Conservation (phyloP, 2,888 invertebrate genomes). For the Cabera pusaria region DNA sequence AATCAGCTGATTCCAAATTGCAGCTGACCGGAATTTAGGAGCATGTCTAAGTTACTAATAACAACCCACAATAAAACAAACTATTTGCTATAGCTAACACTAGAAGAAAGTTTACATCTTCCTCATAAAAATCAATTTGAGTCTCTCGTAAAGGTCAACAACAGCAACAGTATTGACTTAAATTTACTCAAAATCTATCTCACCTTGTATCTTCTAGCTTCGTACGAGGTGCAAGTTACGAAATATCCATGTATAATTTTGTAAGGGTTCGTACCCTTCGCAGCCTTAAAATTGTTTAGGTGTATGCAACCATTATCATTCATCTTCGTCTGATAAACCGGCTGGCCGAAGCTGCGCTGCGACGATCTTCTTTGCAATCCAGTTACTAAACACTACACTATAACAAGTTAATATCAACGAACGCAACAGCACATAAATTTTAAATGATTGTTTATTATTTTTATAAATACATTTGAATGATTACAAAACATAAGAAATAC, state of each 20-base stretch:
- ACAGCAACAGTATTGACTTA: conserved; percentile 14
- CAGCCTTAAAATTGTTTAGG: conserved; percentile 90
- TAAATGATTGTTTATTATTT: too few species aligned
- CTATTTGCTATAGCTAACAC: too few species aligned
- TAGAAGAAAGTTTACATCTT: too few species aligned
- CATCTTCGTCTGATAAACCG: conserved; percentile 71
- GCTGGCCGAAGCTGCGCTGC: conserved; percentile 25
- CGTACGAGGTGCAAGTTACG: conserved; percentile 90
- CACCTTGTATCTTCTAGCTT: conserved; percentile 93
- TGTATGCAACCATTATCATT: conserved; percentile 90
- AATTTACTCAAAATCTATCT: conserved; percentile 24
- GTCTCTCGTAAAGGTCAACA: conserved; percentile 36
- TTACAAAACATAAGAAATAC: conserved; percentile 32
- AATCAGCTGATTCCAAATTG: conserved; percentile 69
- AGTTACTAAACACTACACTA: conserved; percentile 4
- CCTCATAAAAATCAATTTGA: conserved; percentile 37
- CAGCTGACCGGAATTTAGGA: conserved; percentile 28
- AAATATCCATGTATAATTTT: conserved; percentile 94
- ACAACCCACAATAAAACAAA: too few species aligned
- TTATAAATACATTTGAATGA: conserved; percentile 4
- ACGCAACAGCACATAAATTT: too few species aligned
- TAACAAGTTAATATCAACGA: too few species aligned
- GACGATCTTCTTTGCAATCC: conserved; percentile 2
- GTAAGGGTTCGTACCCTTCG: conserved; percentile 88
- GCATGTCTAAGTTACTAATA: not conserved